Evolutionary conservation across 2,888 invertebrate species (phyloP).

Genomic region (Galerucella calmariensis): DNA sequence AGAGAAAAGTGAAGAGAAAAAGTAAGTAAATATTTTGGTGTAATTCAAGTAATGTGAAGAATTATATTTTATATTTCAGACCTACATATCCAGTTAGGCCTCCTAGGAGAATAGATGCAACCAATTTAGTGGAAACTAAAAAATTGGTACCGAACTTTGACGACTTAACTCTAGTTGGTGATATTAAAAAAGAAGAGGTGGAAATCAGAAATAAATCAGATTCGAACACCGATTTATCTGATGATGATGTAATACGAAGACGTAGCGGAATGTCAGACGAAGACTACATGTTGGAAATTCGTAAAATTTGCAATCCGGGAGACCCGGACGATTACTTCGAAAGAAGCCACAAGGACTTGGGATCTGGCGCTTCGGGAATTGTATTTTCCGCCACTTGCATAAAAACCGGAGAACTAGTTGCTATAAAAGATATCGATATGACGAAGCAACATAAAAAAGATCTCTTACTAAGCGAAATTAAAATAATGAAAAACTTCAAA

Average conservation of each 20-base stretch:
- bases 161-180: conserved; percentile 58
- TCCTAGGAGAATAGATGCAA: conserved; percentile 60
- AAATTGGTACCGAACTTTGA: conserved; percentile 63
- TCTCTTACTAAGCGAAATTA: conserved; percentile 93
- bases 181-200: conserved; percentile 59
- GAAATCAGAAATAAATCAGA: conserved; percentile 61
- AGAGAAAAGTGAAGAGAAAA: conserved; percentile 31
- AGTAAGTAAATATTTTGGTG: conserved; percentile 28
- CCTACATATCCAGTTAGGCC: conserved; percentile 65
- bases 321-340: conserved; percentile 86
- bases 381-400: conserved; percentile 90
- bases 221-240: conserved; percentile 45
- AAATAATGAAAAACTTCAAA: conserved; percentile 88
- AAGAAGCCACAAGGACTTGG: conserved; percentile 82
- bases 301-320: conserved; percentile 82
- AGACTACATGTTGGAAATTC: conserved; percentile 78
- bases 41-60: not conserved
- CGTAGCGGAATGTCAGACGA: conserved; percentile 72
- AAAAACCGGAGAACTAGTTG: conserved; percentile 80
- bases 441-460: conserved; percentile 96
- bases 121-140: conserved; percentile 54
- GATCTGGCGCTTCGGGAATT: conserved; percentile 92
- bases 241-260: conserved; percentile 62
- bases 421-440: conserved; percentile 96
- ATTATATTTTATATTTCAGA: conserved; percentile 8